Base-by-base conservation (phyloP, 2,888 invertebrate genomes). In the Clepsis dumicolana region DNA sequence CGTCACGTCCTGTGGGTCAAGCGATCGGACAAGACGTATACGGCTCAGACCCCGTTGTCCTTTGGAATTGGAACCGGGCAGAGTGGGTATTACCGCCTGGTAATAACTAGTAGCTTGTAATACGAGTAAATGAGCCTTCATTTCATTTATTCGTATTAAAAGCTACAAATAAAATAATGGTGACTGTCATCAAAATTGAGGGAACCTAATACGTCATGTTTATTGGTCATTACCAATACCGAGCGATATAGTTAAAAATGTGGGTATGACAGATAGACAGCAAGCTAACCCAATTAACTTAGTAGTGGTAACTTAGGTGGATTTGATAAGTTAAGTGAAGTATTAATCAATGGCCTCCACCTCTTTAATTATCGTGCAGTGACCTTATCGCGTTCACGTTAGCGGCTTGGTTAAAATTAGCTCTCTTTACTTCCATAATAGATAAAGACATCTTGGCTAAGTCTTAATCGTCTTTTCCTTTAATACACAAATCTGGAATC, bases 401-500 rank as follows among this genome's bases (percentile, higher is more conserved):
- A 61, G 24, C 52, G 44, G 25, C 53, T 41, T 32, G 50, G 29
- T 68, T 64, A 21, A 68, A 65, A 59, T 54, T 35, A 67, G 16
- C 35, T 35, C 50, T 41, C 50, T 32, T 21, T 16, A 41, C 59
- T 38, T 41, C 59, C 41, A 41, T 14, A 59, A 16, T n/a, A 53
- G 21, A 60, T 44, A 27, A 62, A 54, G 21, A 62, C 16, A 64
- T 63, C 21, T 64, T 41, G 41, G 18, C 44, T 44, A 50, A 50
- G 10, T 50, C 18, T 14, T 35, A 27, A 48, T 18, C 24, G 48
- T 48, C 18, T 35, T 62, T 53, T 48, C 32, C 52, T 63, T n/a
- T 63, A 24, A 63, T 59, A 59, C 44, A 59, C 44, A 64, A 64
- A 68, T 73, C 65, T 71, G 72, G 65, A 67, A 65, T 59, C 70